These are phyloP conservation scores for Helarctos malayanus DNA, from an alignment of 2,797 vertebrate species.

Conservation along the genomic window DNA sequence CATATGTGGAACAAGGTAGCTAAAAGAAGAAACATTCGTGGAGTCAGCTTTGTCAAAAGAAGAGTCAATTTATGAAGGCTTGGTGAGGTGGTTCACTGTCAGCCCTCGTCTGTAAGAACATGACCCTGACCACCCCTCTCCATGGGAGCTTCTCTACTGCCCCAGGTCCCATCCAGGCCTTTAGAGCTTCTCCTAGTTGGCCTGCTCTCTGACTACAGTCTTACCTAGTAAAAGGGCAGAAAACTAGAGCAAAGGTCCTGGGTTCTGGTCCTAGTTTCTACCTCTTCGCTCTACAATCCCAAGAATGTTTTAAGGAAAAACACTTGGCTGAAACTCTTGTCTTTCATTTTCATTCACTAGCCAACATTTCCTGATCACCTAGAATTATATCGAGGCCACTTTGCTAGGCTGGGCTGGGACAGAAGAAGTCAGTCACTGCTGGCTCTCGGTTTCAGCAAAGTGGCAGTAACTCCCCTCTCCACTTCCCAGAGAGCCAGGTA, in stretches of 20 bases:
- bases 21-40: background rate
- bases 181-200: background rate
- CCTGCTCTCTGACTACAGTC: background rate
- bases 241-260: background rate
- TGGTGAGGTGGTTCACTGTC: background rate
- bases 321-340: background rate
- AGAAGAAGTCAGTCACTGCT: background rate
- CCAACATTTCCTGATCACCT: background rate
- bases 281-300: background rate
- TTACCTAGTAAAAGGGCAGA: background rate
- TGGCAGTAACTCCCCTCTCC: background rate
- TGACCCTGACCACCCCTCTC: background rate
- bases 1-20: background rate
- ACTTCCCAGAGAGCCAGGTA: background rate
- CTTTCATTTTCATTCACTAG: background rate
- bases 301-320: background rate
- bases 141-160: background rate
- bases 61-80: background rate
- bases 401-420: background rate
- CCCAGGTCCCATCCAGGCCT: background rate
- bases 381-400: background rate
- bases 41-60: conserved; percentile 28
- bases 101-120: background rate
- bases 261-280: background rate
- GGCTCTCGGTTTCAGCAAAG: background rate